Base-by-base conservation (phyloP, 2,113 vertebrate genomes). In the Bubo bubo region DNA sequence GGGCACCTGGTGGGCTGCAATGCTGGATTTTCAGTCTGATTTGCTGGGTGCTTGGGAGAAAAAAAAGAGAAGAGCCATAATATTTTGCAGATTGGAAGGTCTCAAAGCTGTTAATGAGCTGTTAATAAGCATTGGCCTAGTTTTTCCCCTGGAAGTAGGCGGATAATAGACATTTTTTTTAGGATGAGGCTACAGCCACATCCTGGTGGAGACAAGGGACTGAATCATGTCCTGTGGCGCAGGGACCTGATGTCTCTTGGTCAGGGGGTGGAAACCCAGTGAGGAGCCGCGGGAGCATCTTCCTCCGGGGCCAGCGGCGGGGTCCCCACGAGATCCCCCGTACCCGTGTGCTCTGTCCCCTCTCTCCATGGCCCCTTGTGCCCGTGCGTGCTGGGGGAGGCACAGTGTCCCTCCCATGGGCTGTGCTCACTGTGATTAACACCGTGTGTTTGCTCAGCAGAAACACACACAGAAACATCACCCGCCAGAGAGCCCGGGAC, bases 401-500 rank as follows among this genome's bases (percentile, higher is more conserved):
- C 0, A 0, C 0, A 0, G 8, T 1, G 3, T 56, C 43, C 34
- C 21, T 73, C 37, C 50, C 0, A 1, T 1, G 6, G 58, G 2
- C 52, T 58, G 26, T 52, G 32, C 87, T 82, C 5, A 0, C 41
- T 10, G 26, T 6, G 15, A 23, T 66, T 84, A 12, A 77, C 68
- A 20, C 64, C 39, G 0, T 9, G 13, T 41, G 39, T 91, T 86
- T 67, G 7, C 58, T 30, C 75, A 23, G 24, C 88, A 96, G 91
- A 23, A 43, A 11, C 28, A 41, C 3, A 0, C 58, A 58, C 71
- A 49, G 58, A 13, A 21, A 3, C 14, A 11, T 9, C 81, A 4
- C 20, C 0, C 1, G 6, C 49, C 5, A 9, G 27, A 76, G 39
- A 52, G 4, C 28, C 22, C 2, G 0, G 19, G 45, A 8, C 68